Evolutionary conservation across 2,113 vertebrate genomes (phyloP).

Genomic region (Thamnaconus septentrionalis): DNA sequence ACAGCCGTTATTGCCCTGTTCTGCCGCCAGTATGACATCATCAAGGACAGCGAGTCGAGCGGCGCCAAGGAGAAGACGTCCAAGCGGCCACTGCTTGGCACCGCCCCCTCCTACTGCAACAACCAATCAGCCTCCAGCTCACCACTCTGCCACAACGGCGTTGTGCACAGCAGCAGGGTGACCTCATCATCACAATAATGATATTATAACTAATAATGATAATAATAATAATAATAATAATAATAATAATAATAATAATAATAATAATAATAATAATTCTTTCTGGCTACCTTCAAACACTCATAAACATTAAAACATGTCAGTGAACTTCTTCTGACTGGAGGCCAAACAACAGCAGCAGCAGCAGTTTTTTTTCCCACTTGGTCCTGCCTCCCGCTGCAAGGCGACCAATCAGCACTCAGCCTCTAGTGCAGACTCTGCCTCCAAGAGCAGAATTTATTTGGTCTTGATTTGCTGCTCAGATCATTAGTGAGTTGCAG

Average conservation of each 20-base stretch:
- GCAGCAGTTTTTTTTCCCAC: no score
- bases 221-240: background rate
- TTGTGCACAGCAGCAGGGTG: slow-evolving; percentile 83
- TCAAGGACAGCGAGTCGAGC: slow-evolving; percentile 94
- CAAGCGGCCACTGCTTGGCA: slow-evolving; percentile 86
- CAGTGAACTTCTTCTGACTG: no score
- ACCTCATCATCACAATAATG: background rate
- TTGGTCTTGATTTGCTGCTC: background rate
- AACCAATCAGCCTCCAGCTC: slow-evolving; percentile 79
- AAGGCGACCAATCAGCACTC: no score
- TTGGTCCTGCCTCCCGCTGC: no score
- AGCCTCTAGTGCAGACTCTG: background rate
- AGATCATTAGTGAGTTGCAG: background rate
- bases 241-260: background rate
- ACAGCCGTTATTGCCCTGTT: slow-evolving; percentile 93
- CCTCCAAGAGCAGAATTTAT: background rate
- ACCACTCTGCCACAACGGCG: slow-evolving; percentile 84
- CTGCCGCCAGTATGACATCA: slow-evolving; percentile 96
- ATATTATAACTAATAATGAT: background rate
- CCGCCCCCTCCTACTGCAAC: slow-evolving; percentile 82
- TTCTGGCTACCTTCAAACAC: no score
- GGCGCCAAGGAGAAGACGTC: slow-evolving; percentile 87
- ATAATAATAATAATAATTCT: background rate
- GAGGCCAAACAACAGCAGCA: no score
- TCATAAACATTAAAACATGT: no score